These are phyloP conservation scores for Physella acuta DNA, from an alignment of 1,140 invertebrate species.

Conservation along the genomic window DNA sequence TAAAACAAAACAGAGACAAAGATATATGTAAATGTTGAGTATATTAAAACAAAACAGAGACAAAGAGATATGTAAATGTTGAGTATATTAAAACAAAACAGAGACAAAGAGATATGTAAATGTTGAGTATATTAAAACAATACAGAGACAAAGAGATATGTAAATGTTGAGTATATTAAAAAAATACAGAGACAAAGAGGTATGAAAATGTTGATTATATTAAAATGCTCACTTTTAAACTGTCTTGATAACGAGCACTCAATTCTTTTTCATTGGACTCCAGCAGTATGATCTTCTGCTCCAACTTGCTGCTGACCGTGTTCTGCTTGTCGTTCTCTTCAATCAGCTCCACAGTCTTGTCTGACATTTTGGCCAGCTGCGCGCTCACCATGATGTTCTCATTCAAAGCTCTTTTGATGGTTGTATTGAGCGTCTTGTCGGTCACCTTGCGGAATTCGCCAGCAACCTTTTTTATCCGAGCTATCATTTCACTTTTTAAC, in stretches of 20 bases:
- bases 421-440: conserved; percentile 79
- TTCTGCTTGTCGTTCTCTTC: conserved; percentile 57
- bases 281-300: conserved; percentile 56
- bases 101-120: too few species aligned
- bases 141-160: too few species aligned
- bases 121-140: too few species aligned
- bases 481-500: conserved; percentile 83
- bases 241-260: conserved; percentile 57
- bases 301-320: conserved; percentile 50
- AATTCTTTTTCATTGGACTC: conserved; percentile 59
- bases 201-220: too few species aligned
- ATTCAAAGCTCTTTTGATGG: conserved; percentile 76
- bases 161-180: too few species aligned
- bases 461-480: conserved; percentile 74
- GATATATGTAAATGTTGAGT: too few species aligned
- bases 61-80: too few species aligned
- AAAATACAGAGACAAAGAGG: too few species aligned
- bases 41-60: too few species aligned
- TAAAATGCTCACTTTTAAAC: conserved; percentile 46
- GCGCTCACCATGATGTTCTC: conserved; percentile 60
- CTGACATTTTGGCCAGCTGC: conserved; percentile 59
- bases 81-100: too few species aligned
- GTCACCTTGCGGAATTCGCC: conserved; percentile 81
- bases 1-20: too few species aligned
- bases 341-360: conserved; percentile 59